phyloP scores from a whole-genome alignment of 2,797 vertebrate genomes.

The Eutrigla gurnardus region DNA sequence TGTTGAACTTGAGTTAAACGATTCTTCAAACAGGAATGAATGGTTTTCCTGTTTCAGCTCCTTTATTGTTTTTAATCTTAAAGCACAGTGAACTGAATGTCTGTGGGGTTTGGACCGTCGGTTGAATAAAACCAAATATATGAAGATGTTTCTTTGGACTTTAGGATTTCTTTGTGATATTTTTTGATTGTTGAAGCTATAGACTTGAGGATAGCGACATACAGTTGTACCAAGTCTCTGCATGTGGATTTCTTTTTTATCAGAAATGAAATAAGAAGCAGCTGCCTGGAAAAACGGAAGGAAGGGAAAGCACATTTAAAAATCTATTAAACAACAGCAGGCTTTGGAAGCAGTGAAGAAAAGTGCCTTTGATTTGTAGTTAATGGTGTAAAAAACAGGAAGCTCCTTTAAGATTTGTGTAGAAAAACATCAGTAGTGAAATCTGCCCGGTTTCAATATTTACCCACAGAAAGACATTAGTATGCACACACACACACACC shows the following conservation, averaged over 20 bases:
- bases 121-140: neutral
- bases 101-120: neutral
- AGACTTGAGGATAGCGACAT: neutral
- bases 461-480: conserved; percentile 23
- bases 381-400: conserved; percentile 19
- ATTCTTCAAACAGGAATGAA: no score
- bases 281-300: neutral
- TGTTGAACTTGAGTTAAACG: no score
- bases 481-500: conserved; percentile 26
- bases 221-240: neutral
- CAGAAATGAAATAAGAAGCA: neutral
- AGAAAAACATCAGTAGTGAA: conserved; percentile 22
- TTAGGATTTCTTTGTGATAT: no score
- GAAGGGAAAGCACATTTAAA: conserved; percentile 16
- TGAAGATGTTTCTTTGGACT: neutral
- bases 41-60: no score
- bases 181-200: neutral
- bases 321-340: conserved; percentile 5
- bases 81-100: neutral
- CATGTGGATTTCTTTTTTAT: neutral
- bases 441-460: conserved; percentile 26
- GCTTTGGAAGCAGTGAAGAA: conserved; percentile 1
- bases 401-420: conserved; percentile 29
- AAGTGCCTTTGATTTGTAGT: conserved; percentile 21
- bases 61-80: neutral